phyloP scores from a whole-genome alignment of 2,797 vertebrate species.

The Hydrocynus forskahlii region DNA sequence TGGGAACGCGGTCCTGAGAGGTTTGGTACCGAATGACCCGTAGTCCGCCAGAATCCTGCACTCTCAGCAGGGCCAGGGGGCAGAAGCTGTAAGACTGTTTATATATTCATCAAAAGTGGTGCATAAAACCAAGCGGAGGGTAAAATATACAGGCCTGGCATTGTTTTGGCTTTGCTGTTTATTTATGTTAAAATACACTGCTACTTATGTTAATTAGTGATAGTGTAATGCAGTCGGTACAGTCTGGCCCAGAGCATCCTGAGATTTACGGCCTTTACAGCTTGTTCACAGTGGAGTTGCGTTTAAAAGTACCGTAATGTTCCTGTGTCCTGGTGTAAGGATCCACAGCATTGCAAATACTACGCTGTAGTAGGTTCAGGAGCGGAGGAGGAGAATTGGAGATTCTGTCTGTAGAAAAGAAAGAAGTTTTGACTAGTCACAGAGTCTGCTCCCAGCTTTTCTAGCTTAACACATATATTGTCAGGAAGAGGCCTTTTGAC shows the following conservation, averaged over 20 bases:
- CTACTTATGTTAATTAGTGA: conserved; percentile 27
- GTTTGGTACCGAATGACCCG: background rate
- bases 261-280: conserved; percentile 19
- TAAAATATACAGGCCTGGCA: conserved; percentile 16
- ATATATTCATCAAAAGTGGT: conserved; percentile 20
- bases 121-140: conserved; percentile 1
- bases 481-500: too few species aligned
- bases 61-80: conserved; percentile 1
- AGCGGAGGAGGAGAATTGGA: background rate
- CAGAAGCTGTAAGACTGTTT: conserved; percentile 9
- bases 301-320: background rate
- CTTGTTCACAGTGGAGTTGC: background rate
- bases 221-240: conserved; percentile 19
- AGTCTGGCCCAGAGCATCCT: background rate
- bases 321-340: background rate
- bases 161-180: conserved; percentile 12
- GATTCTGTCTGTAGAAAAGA: background rate
- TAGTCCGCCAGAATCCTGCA: background rate
- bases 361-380: background rate
- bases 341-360: background rate
- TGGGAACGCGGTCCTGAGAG: too few species aligned
- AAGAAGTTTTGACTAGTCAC: background rate
- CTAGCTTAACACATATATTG: too few species aligned
- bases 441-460: too few species aligned
- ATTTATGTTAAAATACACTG: background rate